Evolutionary conservation across 2,113 vertebrate genomes (phyloP).

Genomic region (Cyanoramphus novaezelandiae): DNA sequence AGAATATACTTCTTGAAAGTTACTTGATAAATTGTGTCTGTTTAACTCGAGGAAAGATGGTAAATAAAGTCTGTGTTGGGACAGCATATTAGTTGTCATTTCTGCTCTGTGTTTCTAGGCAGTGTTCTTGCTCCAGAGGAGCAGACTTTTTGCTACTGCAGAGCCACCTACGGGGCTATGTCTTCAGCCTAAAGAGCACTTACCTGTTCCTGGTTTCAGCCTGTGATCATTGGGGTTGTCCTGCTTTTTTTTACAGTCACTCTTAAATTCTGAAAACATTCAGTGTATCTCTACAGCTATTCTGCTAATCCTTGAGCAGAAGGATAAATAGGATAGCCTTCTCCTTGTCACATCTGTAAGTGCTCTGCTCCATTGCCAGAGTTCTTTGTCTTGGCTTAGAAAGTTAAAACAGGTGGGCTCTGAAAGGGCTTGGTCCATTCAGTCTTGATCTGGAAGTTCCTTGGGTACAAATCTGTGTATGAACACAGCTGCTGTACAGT

Average conservation of each 20-base stretch:
- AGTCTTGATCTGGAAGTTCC: background rate
- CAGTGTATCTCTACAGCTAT: background rate
- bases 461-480: background rate
- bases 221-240: background rate
- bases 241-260: background rate
- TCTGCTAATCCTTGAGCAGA: background rate
- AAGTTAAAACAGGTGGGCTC: background rate
- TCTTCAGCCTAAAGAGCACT: background rate
- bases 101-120: background rate
- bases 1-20: background rate
- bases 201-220: background rate
- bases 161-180: fast-evolving
- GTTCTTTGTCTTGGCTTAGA: background rate
- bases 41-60: background rate
- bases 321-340: background rate
- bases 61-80: background rate
- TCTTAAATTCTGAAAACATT: background rate
- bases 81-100: background rate
- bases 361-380: background rate
- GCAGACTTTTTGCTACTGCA: background rate
- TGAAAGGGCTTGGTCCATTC: background rate
- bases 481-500: fast-evolving
- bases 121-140: background rate
- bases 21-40: background rate
- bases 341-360: background rate